phyloP scores from a whole-genome alignment of 2,888 invertebrate genomes.

The Choristoneura rosaceana region DNA sequence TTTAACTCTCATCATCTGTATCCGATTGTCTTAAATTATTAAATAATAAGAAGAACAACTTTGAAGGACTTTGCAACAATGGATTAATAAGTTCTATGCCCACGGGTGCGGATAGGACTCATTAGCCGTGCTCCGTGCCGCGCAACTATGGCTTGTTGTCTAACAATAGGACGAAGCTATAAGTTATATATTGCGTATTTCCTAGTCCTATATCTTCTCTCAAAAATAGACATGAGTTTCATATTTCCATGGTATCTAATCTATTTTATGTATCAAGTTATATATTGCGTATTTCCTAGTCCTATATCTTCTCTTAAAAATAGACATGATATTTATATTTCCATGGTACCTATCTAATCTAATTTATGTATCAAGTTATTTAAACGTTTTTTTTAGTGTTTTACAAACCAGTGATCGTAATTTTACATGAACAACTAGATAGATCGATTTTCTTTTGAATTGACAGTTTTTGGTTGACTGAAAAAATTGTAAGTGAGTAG shows the following conservation, averaged over 20 bases:
- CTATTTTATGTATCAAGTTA: not conserved
- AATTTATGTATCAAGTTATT: no score
- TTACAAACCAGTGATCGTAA: not conserved
- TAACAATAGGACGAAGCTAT: constrained; percentile 23
- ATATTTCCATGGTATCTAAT: not conserved
- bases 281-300: constrained; percentile 17
- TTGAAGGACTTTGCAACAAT: constrained; percentile 35
- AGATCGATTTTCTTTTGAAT: not conserved
- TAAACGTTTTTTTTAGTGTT: not conserved
- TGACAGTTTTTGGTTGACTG: not conserved
- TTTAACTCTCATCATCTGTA: constrained; percentile 10
- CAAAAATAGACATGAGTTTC: not conserved
- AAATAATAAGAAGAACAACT: constrained; percentile 30
- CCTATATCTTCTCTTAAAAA: not conserved
- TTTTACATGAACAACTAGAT: not conserved
- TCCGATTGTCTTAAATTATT: constrained; percentile 16
- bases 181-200: constrained; percentile 18
- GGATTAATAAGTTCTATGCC: constrained; percentile 38
- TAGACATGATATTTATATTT: not conserved
- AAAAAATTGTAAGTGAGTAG: not conserved
- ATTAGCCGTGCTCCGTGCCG: constrained; percentile 22
- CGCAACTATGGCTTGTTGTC: constrained; percentile 27
- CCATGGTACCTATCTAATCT: not conserved
- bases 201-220: constrained; percentile 1
- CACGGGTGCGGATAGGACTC: constrained; percentile 38